Evolutionary conservation across 2,113 vertebrate genomes (phyloP).

Genomic region (Stegastes partitus): DNA sequence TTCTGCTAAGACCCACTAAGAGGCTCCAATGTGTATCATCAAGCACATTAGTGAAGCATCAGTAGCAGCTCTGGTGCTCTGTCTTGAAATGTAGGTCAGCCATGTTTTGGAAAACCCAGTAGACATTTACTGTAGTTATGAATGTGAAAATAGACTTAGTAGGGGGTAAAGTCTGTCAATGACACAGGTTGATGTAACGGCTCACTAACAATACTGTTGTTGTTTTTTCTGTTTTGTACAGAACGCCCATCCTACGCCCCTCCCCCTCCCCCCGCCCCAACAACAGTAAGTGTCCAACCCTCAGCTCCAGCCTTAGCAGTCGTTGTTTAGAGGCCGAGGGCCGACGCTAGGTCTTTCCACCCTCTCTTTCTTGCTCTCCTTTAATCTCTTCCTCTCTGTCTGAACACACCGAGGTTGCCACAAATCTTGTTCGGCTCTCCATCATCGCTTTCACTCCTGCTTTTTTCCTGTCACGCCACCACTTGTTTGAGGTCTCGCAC

Average conservation of each 20-base stretch:
- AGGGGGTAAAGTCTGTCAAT: not conserved
- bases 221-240: slow-evolving; percentile 70
- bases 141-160: too few relatives aligned
- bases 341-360: not conserved
- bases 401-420: slow-evolving; percentile 15
- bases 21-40: too few relatives aligned
- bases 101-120: too few relatives aligned
- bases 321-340: not conserved
- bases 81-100: too few relatives aligned
- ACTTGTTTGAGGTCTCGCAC: not conserved
- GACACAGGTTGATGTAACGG: not conserved
- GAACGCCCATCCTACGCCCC: slow-evolving; percentile 98
- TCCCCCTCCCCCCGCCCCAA: slow-evolving; percentile 95
- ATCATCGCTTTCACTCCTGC: slow-evolving; percentile 51
- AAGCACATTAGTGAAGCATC: too few relatives aligned
- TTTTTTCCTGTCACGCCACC: slow-evolving; percentile 44
- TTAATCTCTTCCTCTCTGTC: slow-evolving; percentile 33
- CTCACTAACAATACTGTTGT: not conserved
- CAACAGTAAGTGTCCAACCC: slow-evolving; percentile 92
- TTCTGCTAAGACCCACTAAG: too few relatives aligned
- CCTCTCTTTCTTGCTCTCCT: slow-evolving; percentile 20
- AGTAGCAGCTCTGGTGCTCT: too few relatives aligned
- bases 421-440: slow-evolving; percentile 30
- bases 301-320: not conserved
- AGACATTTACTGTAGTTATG: too few relatives aligned